These are phyloP conservation scores for Noturus placidus DNA, from an alignment of 2,113 vertebrate species.

Conservation along the genomic window DNA sequence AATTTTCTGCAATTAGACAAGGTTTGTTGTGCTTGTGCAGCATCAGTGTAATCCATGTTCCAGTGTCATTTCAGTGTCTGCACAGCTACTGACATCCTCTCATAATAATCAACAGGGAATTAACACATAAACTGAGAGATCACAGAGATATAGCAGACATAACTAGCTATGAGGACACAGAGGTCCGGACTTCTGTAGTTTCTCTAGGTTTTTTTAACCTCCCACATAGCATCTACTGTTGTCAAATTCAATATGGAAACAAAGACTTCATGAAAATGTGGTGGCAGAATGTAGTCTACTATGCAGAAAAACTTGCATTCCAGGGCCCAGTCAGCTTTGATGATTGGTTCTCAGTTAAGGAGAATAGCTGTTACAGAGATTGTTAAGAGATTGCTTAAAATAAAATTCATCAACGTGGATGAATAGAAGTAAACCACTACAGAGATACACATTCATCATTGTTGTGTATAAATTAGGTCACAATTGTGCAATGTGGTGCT, in stretches of 20 bases:
- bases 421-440: background rate
- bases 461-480: background rate
- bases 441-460: background rate
- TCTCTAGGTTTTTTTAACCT: background rate
- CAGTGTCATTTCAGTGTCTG: slow-evolving; percentile 37
- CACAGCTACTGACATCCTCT: background rate
- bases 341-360: background rate
- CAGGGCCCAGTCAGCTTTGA: background rate
- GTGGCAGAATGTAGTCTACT: background rate
- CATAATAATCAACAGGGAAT: slow-evolving; percentile 2
- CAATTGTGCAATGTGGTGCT: background rate
- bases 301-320: background rate
- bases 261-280: background rate
- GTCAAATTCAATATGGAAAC: background rate
- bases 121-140: slow-evolving; percentile 5
- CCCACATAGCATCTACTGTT: background rate
- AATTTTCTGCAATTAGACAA: slow-evolving; percentile 40
- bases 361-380: background rate
- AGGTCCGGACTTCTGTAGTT: background rate
- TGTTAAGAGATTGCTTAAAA: background rate
- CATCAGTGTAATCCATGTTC: background rate
- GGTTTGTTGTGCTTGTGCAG: slow-evolving; percentile 11
- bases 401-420: background rate
- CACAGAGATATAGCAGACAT: background rate
- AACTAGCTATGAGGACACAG: background rate